Conservation (phyloP, 2,113 vertebrate genomes). For the Uropsilus gracilis region DNA sequence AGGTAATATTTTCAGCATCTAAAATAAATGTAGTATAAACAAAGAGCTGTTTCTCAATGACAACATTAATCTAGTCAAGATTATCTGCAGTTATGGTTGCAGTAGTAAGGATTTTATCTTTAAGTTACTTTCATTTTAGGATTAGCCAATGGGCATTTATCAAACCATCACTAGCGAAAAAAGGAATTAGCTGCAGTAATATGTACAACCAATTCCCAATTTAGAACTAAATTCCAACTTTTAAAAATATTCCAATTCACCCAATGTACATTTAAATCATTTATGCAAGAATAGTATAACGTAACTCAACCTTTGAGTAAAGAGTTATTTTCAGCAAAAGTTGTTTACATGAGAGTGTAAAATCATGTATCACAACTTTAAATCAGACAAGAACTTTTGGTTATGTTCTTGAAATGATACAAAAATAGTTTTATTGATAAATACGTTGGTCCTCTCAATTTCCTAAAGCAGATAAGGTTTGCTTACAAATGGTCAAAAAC, state of each 20-base stretch:
- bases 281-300: conserved; percentile 52
- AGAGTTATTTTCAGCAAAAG: conserved; percentile 56
- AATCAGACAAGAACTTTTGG: conserved; percentile 82
- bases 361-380: conserved; percentile 78
- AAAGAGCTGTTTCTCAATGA: conserved; percentile 49
- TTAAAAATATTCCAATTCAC: conserved; percentile 70
- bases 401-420: conserved; percentile 86
- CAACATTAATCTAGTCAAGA: conserved; percentile 28
- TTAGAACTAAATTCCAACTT: conserved; percentile 71
- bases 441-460: conserved; percentile 88
- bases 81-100: background rate
- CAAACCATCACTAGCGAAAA: conserved; percentile 24
- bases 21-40: conserved; percentile 49
- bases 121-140: conserved; percentile 53
- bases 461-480: conserved; percentile 85
- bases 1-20: background rate
- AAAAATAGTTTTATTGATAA: conserved; percentile 86
- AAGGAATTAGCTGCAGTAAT: conserved; percentile 42
- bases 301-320: conserved; percentile 58
- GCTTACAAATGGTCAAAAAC: conserved; percentile 73
- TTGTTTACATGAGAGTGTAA: conserved; percentile 59
- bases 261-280: conserved; percentile 63
- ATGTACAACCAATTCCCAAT: conserved; percentile 67
- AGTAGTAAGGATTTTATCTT: background rate
- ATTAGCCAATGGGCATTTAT: conserved; percentile 49